Conservation (phyloP, 2,797 vertebrate species). For the Gymnodraco acuticeps region DNA sequence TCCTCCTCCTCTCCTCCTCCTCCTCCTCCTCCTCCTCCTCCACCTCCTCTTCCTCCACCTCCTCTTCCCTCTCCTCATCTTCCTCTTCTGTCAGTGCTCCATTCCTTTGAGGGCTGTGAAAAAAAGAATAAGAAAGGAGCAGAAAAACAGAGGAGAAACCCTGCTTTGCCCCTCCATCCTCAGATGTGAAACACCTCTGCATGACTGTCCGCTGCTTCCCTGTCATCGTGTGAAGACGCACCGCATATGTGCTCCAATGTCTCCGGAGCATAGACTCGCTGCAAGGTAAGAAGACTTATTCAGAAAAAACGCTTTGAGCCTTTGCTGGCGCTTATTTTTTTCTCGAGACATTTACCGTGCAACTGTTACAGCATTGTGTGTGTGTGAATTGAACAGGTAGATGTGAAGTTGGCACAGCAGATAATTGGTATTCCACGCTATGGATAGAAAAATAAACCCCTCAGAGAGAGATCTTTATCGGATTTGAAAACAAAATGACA, state of each 20-base stretch:
- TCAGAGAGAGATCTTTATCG: conserved; percentile 16
- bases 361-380: conserved; percentile 44
- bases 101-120: conserved; percentile 74
- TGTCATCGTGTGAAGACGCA: conserved; percentile 80
- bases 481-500: conserved; percentile 23
- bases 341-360: conserved; percentile 20
- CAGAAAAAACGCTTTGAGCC: conserved; percentile 24
- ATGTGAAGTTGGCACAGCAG: conserved; percentile 75
- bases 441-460: neutral
- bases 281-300: conserved; percentile 77
- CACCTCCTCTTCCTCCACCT: conserved; percentile 31
- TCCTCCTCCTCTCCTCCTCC: conserved; percentile 40
- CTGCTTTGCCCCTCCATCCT: conserved; percentile 58
- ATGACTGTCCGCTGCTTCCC: conserved; percentile 73
- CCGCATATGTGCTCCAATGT: conserved; percentile 83
- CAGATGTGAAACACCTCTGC: conserved; percentile 78
- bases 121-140: conserved; percentile 67
- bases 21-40: conserved; percentile 43
- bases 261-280: conserved; percentile 80
- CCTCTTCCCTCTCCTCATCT: conserved; percentile 19
- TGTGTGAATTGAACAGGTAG: conserved; percentile 76
- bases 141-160: conserved; percentile 68
- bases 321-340: conserved; percentile 15
- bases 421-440: conserved; percentile 49
- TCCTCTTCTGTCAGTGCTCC: conserved; percentile 69